A percentile compares a stretch with the other conserved stretches of the same genome.
Conservation (phyloP, 2,113 vertebrate species). For the Rutilus rutilus region DNA sequence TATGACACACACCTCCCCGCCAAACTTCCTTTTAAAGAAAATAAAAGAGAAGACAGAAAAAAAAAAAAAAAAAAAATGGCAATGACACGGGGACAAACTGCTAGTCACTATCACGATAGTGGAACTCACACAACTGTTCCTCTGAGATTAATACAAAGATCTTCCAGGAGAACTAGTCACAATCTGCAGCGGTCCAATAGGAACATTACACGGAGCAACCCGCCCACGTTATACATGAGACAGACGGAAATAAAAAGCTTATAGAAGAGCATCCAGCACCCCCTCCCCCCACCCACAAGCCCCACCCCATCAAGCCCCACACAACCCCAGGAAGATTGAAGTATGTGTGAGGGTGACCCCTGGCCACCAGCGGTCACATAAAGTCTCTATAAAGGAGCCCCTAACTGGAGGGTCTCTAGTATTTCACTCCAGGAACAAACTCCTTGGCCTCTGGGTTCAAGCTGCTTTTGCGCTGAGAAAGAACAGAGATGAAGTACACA, state of each 20-base stretch:
- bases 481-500: not conserved
- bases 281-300: constrained; percentile 41
- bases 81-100: constrained; percentile 53
- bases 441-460: constrained; percentile 89
- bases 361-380: constrained; percentile 56
- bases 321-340: constrained; percentile 49
- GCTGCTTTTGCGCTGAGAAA: constrained; percentile 84
- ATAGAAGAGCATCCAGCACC: constrained; percentile 57
- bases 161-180: constrained; percentile 53
- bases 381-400: constrained; percentile 59
- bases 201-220: constrained; percentile 50
- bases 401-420: constrained; percentile 69
- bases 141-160: constrained; percentile 48
- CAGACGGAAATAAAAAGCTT: constrained; percentile 61
- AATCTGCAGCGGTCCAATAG: constrained; percentile 51
- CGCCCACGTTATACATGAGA: constrained; percentile 55
- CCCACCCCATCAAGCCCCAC: constrained; percentile 55
- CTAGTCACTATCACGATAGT: constrained; percentile 58
- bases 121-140: constrained; percentile 55
- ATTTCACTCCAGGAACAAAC: constrained; percentile 87
- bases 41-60: constrained; percentile 29
- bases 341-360: constrained; percentile 57
- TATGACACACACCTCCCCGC: constrained; percentile 45
- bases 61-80: constrained; percentile 10
- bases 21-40: constrained; percentile 45